These are phyloP conservation scores for Anagrus nilaparvatae DNA, from an alignment of 1,140 invertebrate species.

Conservation along the genomic window DNA sequence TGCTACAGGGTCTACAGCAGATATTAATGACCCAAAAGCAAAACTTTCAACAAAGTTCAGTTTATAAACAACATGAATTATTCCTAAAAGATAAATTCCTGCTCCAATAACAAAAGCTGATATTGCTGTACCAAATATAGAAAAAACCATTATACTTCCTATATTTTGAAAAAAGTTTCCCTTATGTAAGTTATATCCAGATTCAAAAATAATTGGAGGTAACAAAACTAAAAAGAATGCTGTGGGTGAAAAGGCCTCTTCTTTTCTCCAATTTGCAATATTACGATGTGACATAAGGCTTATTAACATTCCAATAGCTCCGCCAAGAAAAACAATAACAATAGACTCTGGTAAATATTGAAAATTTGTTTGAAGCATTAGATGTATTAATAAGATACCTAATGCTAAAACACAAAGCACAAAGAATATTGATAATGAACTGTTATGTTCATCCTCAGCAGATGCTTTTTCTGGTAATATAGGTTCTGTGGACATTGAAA, in stretches of 20 bases:
- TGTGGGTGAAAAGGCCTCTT: slow-evolving; percentile 94
- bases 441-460: slow-evolving; percentile 90
- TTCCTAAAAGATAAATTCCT: slow-evolving; percentile 86
- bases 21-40: slow-evolving; percentile 95
- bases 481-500: slow-evolving; percentile 51
- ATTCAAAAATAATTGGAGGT: slow-evolving; percentile 99
- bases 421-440: slow-evolving; percentile 94
- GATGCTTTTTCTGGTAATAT: slow-evolving; percentile 76
- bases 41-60: slow-evolving; percentile 93
- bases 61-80: slow-evolving; percentile 81
- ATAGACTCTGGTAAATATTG: slow-evolving; percentile 95
- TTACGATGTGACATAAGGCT: slow-evolving; percentile 85
- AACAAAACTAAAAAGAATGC: slow-evolving; percentile 93
- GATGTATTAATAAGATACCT: slow-evolving; percentile 88
- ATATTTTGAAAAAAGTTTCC: slow-evolving; percentile 99
- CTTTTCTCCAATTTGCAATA: slow-evolving; percentile 88
- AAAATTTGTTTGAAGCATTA: slow-evolving; percentile 90
- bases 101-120: slow-evolving; percentile 90
- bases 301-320: slow-evolving; percentile 80
- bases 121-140: slow-evolving; percentile 92
- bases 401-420: slow-evolving; percentile 85
- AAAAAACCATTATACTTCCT: slow-evolving; percentile 89
- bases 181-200: slow-evolving; percentile 96
- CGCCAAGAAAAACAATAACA: slow-evolving; percentile 92
- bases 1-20: slow-evolving; percentile 97